A percentile compares a stretch with the other conserved stretches of the same genome.
These are phyloP conservation scores for Calameuta pallipes DNA, from an alignment of 2,888 invertebrate species.

Conservation along the genomic window DNA sequence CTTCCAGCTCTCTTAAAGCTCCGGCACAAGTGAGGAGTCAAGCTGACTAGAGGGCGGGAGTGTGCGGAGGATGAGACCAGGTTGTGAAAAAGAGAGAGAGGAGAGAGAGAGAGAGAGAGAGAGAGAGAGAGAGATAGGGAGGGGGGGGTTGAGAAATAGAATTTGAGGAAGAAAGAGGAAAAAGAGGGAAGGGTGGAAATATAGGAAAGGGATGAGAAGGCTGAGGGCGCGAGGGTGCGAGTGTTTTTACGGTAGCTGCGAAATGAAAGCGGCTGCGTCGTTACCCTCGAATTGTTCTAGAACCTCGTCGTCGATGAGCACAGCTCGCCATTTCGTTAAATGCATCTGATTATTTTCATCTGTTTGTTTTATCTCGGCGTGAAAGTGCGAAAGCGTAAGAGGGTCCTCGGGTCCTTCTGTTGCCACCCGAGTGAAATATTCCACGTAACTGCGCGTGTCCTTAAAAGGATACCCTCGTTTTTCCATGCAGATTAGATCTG, in stretches of 20 bases:
- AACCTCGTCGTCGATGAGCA: conserved; percentile 34
- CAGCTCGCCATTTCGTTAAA: conserved; percentile 40
- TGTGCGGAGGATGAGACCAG: too few relatives aligned
- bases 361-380: conserved; percentile 24
- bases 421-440: conserved; percentile 19
- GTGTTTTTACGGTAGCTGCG: conserved; percentile 47
- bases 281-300: conserved; percentile 49
- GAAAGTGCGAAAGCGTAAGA: neutral
- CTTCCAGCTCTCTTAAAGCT: conserved; percentile 41
- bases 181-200: conserved; percentile 21
- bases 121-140: conserved; percentile 9
- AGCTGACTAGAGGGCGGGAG: neutral
- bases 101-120: conserved; percentile 6
- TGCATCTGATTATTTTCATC: conserved; percentile 54
- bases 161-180: conserved; percentile 25
- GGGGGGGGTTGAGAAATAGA: conserved; percentile 13
- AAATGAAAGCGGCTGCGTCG: conserved; percentile 50
- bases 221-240: conserved; percentile 13
- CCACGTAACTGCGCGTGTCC: conserved; percentile 12
- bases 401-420: conserved; percentile 19
- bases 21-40: conserved; percentile 1
- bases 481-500: conserved; percentile 31
- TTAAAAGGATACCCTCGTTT: conserved; percentile 18
- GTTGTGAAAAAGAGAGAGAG: neutral
- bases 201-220: conserved; percentile 16